These are phyloP conservation scores for Phylloscopus trochiloides DNA, from an alignment of 2,113 vertebrate species.

Conservation along the genomic window DNA sequence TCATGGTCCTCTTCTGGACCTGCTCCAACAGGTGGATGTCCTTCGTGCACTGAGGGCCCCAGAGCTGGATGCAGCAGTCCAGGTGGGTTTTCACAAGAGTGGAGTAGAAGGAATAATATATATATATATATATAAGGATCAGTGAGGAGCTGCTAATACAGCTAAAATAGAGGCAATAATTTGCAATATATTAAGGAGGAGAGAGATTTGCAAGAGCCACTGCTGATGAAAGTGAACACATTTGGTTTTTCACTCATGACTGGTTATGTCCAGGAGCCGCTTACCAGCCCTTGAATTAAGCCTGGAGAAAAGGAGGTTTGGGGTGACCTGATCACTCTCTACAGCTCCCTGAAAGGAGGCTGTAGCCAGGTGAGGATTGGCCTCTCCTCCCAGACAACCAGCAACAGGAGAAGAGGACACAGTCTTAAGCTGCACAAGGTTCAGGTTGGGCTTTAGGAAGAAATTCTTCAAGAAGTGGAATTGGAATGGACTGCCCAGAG, in stretches of 20 bases:
- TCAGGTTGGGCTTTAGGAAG: background rate
- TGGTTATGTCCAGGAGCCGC: background rate
- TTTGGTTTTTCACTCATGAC: fast-evolving
- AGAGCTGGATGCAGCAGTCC: background rate
- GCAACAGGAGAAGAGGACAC: fast-evolving
- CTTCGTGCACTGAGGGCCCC: fast-evolving
- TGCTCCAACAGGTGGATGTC: background rate
- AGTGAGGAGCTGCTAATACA: background rate
- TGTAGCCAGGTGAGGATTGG: background rate
- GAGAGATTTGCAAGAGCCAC: background rate
- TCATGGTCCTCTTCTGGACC: too few species aligned
- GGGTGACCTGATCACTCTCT: background rate
- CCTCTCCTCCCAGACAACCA: background rate
- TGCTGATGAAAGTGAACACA: background rate
- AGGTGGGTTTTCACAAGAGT: background rate
- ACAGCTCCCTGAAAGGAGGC: background rate
- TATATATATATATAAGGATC: too few species aligned
- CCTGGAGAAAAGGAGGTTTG: background rate
- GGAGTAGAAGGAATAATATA: too few species aligned
- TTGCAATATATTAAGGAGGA: background rate
- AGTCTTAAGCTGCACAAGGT: background rate
- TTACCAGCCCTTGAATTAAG: background rate
- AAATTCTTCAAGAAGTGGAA: background rate
- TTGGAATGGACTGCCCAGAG: background rate
- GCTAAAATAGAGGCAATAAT: background rate